Percentiles rank a stretch among this genome's conserved stretches.
phyloP scores from a whole-genome alignment of 2,888 invertebrate genomes.

The Brenthis ino region DNA sequence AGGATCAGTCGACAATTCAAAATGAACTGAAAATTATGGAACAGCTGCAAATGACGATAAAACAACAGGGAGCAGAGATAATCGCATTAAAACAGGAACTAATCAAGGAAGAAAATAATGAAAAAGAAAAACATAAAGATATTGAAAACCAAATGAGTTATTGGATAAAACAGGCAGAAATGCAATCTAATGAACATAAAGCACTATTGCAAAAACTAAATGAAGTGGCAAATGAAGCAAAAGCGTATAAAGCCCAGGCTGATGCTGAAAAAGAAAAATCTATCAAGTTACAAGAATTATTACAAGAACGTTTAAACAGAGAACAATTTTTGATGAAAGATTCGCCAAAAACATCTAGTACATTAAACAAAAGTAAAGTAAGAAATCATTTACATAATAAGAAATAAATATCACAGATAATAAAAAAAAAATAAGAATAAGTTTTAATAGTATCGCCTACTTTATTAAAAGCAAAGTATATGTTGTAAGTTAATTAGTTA shows the following conservation, averaged over 20 bases:
- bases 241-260: conserved; percentile 59
- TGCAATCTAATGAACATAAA: conserved; percentile 68
- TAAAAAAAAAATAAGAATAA: neutral
- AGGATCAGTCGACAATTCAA: conserved; percentile 44
- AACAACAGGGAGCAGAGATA: conserved; percentile 80
- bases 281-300: conserved; percentile 55
- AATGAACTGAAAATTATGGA: conserved; percentile 62
- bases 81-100: conserved; percentile 72
- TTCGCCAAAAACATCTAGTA: conserved; percentile 26
- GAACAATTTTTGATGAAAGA: conserved; percentile 32
- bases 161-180: conserved; percentile 65
- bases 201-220: conserved; percentile 64
- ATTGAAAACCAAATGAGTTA: conserved; percentile 60
- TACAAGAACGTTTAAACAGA: conserved; percentile 52
- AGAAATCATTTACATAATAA: conserved; percentile 20
- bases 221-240: conserved; percentile 63
- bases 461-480: no score
- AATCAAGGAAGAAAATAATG: conserved; percentile 56
- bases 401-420: neutral
- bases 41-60: conserved; percentile 69
- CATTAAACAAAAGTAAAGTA: conserved; percentile 37
- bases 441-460: no score
- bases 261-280: conserved; percentile 61
- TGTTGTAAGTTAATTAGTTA: no score
- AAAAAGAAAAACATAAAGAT: conserved; percentile 57